These are phyloP conservation scores for Sebastes itinus DNA, from an alignment of 2,797 vertebrate species.

Conservation along the genomic window DNA sequence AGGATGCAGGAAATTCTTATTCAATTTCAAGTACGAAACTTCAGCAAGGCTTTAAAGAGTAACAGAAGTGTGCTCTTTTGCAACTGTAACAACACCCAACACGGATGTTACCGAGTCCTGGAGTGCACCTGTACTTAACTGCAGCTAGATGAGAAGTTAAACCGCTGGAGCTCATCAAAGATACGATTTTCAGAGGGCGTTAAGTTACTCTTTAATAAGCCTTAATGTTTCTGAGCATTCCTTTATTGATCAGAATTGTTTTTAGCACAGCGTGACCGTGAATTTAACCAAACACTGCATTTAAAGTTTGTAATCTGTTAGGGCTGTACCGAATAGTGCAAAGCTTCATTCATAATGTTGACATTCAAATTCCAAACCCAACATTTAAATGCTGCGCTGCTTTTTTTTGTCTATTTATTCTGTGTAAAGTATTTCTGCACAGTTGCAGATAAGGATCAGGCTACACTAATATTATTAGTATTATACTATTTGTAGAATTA, in stretches of 20 bases:
- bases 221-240: neutral
- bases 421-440: no score
- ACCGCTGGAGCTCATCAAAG: neutral
- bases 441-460: neutral
- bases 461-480: neutral
- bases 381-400: no score
- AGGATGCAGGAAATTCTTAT: neutral
- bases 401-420: no score
- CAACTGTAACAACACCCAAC: neutral
- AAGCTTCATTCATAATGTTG: neutral
- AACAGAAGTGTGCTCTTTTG: neutral
- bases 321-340: neutral
- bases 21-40: neutral
- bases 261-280: neutral
- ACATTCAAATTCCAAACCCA: no score
- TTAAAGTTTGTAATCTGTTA: neutral
- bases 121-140: neutral
- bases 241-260: neutral
- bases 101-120: neutral
- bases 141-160: neutral
- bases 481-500: neutral
- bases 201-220: neutral
- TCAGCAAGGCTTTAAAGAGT: neutral
- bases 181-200: neutral
- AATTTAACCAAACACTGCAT: neutral